These are phyloP conservation scores for Chromobotia macracanthus DNA, from an alignment of 2,797 vertebrate species.

Conservation along the genomic window DNA sequence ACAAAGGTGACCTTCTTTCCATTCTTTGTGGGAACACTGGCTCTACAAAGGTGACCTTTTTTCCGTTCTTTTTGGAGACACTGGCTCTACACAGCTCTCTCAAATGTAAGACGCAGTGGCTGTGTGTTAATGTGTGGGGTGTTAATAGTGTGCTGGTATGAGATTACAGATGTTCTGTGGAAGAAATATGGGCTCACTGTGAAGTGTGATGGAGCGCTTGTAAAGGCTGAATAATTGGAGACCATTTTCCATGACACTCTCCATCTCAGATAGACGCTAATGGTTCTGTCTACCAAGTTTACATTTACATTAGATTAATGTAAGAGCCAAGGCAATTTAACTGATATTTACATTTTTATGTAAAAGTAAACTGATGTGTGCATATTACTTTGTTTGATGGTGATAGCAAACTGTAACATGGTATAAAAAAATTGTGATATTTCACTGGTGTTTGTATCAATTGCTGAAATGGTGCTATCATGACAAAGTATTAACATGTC, in stretches of 20 bases:
- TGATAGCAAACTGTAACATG: no score
- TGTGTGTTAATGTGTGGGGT: conserved; percentile 17
- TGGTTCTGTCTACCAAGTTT: no score
- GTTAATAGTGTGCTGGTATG: conserved; percentile 17
- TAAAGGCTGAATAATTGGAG: conserved; percentile 15
- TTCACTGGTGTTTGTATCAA: neutral
- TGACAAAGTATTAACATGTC: neutral
- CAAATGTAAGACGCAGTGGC: conserved; percentile 1
- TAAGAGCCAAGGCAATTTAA: no score
- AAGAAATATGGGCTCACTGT: conserved; percentile 20
- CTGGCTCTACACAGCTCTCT: conserved; percentile 7
- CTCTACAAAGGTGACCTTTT: conserved; percentile 51
- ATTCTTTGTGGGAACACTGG: conserved; percentile 13
- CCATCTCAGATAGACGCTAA: no score
- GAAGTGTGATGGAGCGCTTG: neutral
- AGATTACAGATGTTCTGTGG: conserved; percentile 46
- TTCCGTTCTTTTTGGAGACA: conserved; percentile 13
- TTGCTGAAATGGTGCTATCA: neutral
- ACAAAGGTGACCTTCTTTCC: conserved; percentile 54
- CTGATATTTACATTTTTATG: no score
- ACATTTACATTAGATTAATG: neutral
- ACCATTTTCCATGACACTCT: conserved; percentile 7
- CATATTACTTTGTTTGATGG: neutral
- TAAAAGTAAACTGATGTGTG: no score
- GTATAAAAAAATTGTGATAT: neutral